These are phyloP conservation scores for Caenorhabditis tropicalis DNA, from an alignment of 1,140 invertebrate genomes.

Conservation along the genomic window DNA sequence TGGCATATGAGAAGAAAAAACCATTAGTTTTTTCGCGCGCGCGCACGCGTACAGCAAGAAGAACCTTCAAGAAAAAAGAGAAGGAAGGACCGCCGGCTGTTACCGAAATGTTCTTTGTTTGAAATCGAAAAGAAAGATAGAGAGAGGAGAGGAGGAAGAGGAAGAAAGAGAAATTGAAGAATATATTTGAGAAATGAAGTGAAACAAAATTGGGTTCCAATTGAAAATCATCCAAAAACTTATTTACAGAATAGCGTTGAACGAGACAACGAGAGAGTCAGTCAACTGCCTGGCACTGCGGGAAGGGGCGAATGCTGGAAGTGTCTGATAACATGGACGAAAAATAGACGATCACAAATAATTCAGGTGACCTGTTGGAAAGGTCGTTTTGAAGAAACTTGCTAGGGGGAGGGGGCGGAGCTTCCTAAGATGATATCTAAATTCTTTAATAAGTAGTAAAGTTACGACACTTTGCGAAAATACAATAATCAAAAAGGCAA, in stretches of 20 bases:
- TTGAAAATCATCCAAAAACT: not conserved
- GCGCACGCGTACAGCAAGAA: not conserved
- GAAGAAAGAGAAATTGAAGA: not conserved
- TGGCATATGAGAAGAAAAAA: not conserved
- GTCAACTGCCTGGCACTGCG: conserved; percentile 17
- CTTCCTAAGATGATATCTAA: not conserved
- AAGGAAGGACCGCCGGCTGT: not conserved
- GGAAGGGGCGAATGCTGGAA: not conserved
- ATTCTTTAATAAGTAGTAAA: too few relatives aligned
- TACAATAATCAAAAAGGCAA: too few relatives aligned
- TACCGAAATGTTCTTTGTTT: conserved; percentile 37
- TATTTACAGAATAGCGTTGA: not conserved
- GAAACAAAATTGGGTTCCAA: not conserved
- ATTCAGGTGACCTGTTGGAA: conserved; percentile 3
- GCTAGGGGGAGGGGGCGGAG: too few relatives aligned
- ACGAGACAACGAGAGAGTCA: conserved; percentile 18
- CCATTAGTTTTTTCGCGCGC: conserved; percentile 43
- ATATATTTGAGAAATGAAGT: not conserved
- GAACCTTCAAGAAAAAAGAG: conserved; percentile 7
- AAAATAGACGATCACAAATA: not conserved
- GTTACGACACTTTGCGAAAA: too few relatives aligned
- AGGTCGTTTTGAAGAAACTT: not conserved
- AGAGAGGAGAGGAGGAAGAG: not conserved
- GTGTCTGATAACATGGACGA: not conserved
- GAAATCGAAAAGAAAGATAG: not conserved